Evolutionary conservation across 2,888 invertebrate species (phyloP).

Genomic region (Digitonthophagus gazella): DNA sequence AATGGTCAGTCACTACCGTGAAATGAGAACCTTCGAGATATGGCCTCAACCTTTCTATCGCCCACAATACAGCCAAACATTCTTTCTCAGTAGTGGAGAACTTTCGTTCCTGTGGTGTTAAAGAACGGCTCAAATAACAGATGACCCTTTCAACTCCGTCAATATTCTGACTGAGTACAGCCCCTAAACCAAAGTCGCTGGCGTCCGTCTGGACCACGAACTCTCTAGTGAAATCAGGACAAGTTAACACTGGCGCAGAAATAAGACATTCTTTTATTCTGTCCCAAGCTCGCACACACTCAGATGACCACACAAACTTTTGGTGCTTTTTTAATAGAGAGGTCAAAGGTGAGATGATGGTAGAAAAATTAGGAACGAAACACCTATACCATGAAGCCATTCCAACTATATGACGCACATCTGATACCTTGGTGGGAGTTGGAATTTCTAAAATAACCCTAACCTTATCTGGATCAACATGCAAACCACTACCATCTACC

Average conservation of each 20-base stretch:
- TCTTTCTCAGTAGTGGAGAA: conserved; percentile 37
- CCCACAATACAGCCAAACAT: conserved; percentile 34
- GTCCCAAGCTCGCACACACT: conserved; percentile 13
- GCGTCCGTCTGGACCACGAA: conserved; percentile 39
- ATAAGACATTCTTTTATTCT: conserved; percentile 23
- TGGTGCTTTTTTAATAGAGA: conserved; percentile 26
- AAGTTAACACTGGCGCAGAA: too few species aligned
- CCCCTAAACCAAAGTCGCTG: conserved; percentile 32
- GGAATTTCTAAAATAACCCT: conserved; percentile 25
- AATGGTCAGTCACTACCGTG: conserved; percentile 26
- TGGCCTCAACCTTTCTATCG: conserved; percentile 36
- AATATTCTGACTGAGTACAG: conserved; percentile 33
- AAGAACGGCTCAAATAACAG: conserved; percentile 34
- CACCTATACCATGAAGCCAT: conserved; percentile 30
- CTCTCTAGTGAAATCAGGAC: conserved; percentile 31
- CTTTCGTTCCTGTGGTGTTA: conserved; percentile 35
- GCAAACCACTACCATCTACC: conserved; percentile 34
- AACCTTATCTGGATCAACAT: conserved; percentile 34
- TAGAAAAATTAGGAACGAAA: conserved; percentile 28
- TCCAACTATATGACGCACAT: conserved; percentile 29
- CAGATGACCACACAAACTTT: conserved; percentile 15
- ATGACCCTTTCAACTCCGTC: conserved; percentile 33
- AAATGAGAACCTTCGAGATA: conserved; percentile 29
- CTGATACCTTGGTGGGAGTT: conserved; percentile 27
- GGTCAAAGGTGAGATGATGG: conserved; percentile 23